These are phyloP conservation scores for Martes martes DNA, from an alignment of 2,113 vertebrate genomes.

Conservation along the genomic window DNA sequence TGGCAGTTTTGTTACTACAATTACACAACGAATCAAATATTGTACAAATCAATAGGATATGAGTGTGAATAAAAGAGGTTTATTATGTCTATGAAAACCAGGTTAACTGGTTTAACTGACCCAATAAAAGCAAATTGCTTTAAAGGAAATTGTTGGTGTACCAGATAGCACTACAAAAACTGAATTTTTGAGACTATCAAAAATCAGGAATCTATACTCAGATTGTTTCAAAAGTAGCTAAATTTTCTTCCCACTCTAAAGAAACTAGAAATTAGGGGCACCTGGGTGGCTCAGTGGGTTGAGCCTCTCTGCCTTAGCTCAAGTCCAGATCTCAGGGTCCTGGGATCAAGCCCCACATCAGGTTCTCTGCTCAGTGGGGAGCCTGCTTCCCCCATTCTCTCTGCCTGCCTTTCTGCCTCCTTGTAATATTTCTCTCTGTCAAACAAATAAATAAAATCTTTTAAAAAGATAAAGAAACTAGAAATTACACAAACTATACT, in stretches of 20 bases:
- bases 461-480: neutral
- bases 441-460: too few species aligned
- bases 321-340: too few species aligned
- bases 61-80: neutral
- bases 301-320: too few species aligned
- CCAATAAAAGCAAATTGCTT: neutral
- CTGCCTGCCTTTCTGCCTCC: too few species aligned
- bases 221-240: neutral
- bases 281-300: too few species aligned
- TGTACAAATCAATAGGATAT: neutral
- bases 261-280: neutral
- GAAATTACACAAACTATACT: neutral
- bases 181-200: neutral
- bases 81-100: neutral
- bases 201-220: neutral
- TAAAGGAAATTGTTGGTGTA: neutral
- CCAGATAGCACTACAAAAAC: neutral
- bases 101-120: neutral
- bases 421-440: too few species aligned
- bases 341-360: too few species aligned
- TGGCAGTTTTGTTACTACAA: neutral
- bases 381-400: too few species aligned
- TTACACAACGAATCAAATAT: neutral
- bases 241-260: neutral
- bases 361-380: too few species aligned